Evolutionary conservation across 2,888 invertebrate species (phyloP), one percentile per base, ranked within the genome.

Genomic region (Oligia fasciuncula): DNA sequence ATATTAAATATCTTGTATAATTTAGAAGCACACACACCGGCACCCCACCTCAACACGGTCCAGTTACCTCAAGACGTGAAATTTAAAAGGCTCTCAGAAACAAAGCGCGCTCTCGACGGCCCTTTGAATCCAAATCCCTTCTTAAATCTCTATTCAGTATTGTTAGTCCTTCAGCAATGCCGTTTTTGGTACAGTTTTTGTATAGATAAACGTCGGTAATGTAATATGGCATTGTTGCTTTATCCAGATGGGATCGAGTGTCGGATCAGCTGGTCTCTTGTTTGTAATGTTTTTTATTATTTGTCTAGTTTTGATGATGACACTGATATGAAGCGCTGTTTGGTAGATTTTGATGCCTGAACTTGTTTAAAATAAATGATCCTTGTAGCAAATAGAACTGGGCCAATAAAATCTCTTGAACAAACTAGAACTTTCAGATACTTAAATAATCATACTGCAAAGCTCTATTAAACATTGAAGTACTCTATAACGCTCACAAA

Each of bases 51-150:
- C 66, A 78, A 66, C 85, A 85, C 90, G 91, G 90, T 91, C 93
- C 92, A 93, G 93, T 94, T 94, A 93, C 94, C 90, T 92, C 90
- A 92, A 94, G 92, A 91, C 91, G 92, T 91, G 88, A 93, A 92
- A 93, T 92, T 93, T 93, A 94, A 95, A 95, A 93, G 94, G 93
- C 90, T 88, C 86, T 80, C 91, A 95, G 95, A 96, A 96, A 96
- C 96, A 96, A 96, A 94, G 92, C 87, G 51, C 89, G 84, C 88
- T 85, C 87, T 85, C 86, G 87, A 85, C 90, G 90, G 91, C 93
- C 93, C 90, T 95, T 95, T 95, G 95, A 95, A 94, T 95, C 94
- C 92, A 94, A 95, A 96, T 96, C 96, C 95, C 94, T 92, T 95
- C 94, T 94, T 94, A 95, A 95, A 94, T 93, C 94, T 94, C 94